Base-by-base conservation (phyloP, 2,797 vertebrate genomes). In the Amazona finschi region DNA sequence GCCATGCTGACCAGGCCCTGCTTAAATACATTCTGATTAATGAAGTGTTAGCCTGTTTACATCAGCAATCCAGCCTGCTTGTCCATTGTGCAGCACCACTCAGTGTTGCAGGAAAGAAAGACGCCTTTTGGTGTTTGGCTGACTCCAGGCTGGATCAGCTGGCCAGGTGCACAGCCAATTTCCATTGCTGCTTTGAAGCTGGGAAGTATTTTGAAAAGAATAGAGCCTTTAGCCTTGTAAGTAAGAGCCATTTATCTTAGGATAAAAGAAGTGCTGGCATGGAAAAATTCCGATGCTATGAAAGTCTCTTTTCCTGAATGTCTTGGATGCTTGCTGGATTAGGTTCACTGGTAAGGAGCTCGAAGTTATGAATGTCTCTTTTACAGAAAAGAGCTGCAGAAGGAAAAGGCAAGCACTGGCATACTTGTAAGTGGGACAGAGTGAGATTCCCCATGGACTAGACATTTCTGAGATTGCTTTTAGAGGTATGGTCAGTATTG, bases 241-340 rank as follows among this genome's bases (percentile, higher is more conserved):
- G 94, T 97, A 95, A 97, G 97, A 95, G 88, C 52, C 89, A 96
- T 97, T 97, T 97, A 96, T 98, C 94, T 96, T 87, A 89, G 91
- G 90, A 93, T 97, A 92, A 94, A 96, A 96, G 96, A 94, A 93
- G 78, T 89, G 72, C 93, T 90, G 87, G 96, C 60, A 69, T 96
- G 96, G 95, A 94, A 97, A 96, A 96, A 96, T 94, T 96, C 95
- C 78, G 71, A 49, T 47, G 87, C 85, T 94, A 89, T 96, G 91
- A 89, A 91, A 93, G 88, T 96, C 89, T 94, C 95, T 89, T 91
- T 72, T 85, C 95, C 93, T 79, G 93, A 94, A 80, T 67, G 89
- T 96, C 96, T 96, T 90, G 89, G 76, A 89, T 92, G 90, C 77
- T 95, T 79, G 74, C 87, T 88, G 93, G 87, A 92, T 93, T 91